Conservation (phyloP, 2,113 vertebrate species). For the Hirundichthys speculiger region DNA sequence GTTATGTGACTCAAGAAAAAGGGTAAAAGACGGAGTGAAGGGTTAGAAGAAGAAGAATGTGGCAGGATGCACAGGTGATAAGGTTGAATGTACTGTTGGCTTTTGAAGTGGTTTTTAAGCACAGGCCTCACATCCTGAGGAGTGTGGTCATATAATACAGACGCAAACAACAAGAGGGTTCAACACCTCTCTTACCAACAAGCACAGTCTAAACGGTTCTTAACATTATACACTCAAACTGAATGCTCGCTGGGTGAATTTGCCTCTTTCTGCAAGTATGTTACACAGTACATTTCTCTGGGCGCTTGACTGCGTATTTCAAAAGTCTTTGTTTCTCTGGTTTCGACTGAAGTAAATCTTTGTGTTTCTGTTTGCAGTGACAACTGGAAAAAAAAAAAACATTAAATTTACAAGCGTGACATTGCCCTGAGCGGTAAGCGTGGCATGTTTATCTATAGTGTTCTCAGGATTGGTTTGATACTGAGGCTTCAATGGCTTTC, state of each 20-base stretch:
- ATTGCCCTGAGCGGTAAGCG: too few species aligned
- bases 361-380: too few species aligned
- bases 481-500: neutral
- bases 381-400: too few species aligned
- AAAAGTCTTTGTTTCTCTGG: neutral
- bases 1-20: too few species aligned
- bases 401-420: too few species aligned
- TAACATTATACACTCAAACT: constrained; percentile 27
- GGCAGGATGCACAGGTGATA: constrained; percentile 21
- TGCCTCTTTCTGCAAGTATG: neutral
- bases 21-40: too few species aligned
- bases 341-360: too few species aligned
- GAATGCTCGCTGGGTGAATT: constrained; percentile 3
- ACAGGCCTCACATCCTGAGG: constrained; percentile 24
- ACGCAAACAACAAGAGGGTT: constrained; percentile 28
- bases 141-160: neutral
- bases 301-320: neutral
- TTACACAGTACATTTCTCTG: neutral
- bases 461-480: neutral
- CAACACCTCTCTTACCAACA: constrained; percentile 31
- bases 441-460: too few species aligned
- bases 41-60: too few species aligned
- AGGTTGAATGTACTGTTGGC: constrained; percentile 15
- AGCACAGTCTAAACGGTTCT: constrained; percentile 18
- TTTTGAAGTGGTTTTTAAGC: constrained; percentile 61